These are phyloP conservation scores for Zygothrica quintamaculata DNA, from an alignment of 2,888 invertebrate species.

Conservation along the genomic window DNA sequence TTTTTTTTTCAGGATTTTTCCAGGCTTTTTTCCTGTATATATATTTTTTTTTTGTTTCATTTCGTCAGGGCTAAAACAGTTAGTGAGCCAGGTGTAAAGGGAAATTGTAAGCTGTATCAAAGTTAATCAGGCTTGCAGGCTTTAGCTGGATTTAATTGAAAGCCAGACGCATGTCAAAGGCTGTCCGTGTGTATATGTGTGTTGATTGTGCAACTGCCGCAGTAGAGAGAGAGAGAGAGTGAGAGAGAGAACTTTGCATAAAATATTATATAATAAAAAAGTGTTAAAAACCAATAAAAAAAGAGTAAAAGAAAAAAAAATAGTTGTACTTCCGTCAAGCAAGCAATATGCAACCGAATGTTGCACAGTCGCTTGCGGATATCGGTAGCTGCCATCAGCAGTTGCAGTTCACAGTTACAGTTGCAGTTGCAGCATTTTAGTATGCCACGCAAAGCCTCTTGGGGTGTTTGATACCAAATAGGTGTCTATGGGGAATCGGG, in stretches of 20 bases:
- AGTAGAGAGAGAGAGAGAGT: background rate
- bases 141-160: constrained; percentile 49
- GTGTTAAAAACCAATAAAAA: background rate
- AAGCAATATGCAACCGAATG: background rate
- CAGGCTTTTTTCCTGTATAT: constrained; percentile 17
- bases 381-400: constrained; percentile 21
- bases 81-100: background rate
- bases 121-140: constrained; percentile 43
- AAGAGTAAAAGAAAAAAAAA: background rate
- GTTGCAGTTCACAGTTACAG: constrained; percentile 13
- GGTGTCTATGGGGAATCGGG: constrained; percentile 73
- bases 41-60: constrained; percentile 15
- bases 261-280: no score
- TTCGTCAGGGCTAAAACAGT: constrained; percentile 31
- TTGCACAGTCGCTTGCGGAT: constrained; percentile 14
- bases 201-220: constrained; percentile 13
- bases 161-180: constrained; percentile 42
- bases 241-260: no score
- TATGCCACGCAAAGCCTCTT: constrained; percentile 43
- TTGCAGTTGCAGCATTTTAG: constrained; percentile 37
- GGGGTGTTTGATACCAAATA: constrained; percentile 18
- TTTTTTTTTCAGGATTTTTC: constrained; percentile 29
- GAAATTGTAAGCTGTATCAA: constrained; percentile 13
- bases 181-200: constrained; percentile 8
- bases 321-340: constrained; percentile 28